A percentile compares a stretch with the other conserved stretches of the same genome.
phyloP scores from a whole-genome alignment of 1,140 invertebrate genomes.

The Centruroides sculpturatus region DNA sequence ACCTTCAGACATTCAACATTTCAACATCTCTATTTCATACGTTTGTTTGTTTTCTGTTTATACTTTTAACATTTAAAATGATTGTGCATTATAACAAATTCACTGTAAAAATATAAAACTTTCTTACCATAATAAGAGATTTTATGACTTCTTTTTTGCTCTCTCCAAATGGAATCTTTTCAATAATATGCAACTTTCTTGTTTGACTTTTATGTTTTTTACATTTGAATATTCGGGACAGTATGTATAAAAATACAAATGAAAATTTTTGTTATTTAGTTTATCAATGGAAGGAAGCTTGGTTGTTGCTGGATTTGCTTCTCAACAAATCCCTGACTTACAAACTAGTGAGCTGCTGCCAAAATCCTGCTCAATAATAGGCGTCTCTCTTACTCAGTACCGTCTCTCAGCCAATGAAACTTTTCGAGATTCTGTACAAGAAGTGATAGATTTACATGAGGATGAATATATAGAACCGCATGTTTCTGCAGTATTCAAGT shows the following conservation, averaged over 20 bases:
- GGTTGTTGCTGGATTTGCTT: slow-evolving; percentile 40
- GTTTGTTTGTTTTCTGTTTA: too few relatives aligned
- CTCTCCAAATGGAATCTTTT: too few relatives aligned
- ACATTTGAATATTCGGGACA: too few relatives aligned
- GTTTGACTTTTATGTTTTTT: background rate
- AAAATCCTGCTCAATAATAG: slow-evolving; percentile 34
- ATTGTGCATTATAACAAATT: background rate
- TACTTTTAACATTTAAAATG: background rate
- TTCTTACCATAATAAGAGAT: too few relatives aligned
- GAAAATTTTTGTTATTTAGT: slow-evolving; percentile 21
- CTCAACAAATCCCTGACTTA: slow-evolving; percentile 28
- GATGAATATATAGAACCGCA: slow-evolving; percentile 34
- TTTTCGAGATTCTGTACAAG: slow-evolving; percentile 36
- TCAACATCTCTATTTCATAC: too few relatives aligned
- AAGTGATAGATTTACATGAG: slow-evolving; percentile 36
- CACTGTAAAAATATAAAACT: too few relatives aligned
- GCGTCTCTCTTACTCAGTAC: slow-evolving; percentile 38
- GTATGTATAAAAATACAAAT: background rate
- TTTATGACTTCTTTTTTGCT: too few relatives aligned
- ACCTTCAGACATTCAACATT: too few relatives aligned
- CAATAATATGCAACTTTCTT: too few relatives aligned
- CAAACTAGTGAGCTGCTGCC: slow-evolving; percentile 28
- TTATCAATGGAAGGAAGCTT: slow-evolving; percentile 37
- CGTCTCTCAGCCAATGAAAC: slow-evolving; percentile 31
- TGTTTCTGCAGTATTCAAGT: slow-evolving; percentile 31